A percentile compares a stretch with the other conserved stretches of the same genome.
These are phyloP conservation scores for Engystomops pustulosus DNA, from an alignment of 2,113 vertebrate species.

Conservation along the genomic window DNA sequence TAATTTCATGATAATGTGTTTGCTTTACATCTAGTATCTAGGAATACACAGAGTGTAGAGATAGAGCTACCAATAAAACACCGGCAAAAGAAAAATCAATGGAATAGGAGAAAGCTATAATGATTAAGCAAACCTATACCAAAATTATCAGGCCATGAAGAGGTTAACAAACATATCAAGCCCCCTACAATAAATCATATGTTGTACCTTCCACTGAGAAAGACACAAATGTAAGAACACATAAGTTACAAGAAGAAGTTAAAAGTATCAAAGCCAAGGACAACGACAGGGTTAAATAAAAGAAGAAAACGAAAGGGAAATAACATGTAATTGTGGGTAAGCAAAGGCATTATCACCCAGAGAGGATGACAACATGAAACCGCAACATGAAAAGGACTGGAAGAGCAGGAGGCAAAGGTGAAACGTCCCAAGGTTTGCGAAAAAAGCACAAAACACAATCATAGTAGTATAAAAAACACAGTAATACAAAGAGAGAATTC, in stretches of 20 bases:
- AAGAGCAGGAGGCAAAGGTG: background rate
- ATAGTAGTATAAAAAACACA: background rate
- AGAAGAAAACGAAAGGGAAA: background rate
- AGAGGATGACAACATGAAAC: background rate
- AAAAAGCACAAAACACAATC: background rate
- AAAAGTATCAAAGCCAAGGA: background rate
- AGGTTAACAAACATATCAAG: too few species aligned
- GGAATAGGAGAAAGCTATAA: too few species aligned
- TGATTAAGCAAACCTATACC: too few species aligned
- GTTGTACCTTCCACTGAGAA: background rate
- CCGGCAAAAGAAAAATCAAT: too few species aligned
- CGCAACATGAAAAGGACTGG: background rate
- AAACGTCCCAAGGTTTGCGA: background rate
- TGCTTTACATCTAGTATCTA: too few species aligned
- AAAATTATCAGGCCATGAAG: too few species aligned
- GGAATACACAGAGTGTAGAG: too few species aligned
- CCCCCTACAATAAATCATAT: background rate
- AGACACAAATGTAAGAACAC: background rate
- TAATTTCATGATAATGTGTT: too few species aligned
- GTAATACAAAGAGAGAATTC: background rate
- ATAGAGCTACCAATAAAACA: too few species aligned
- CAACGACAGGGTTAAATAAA: background rate
- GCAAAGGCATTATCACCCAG: background rate
- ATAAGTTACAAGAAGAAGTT: too few species aligned
- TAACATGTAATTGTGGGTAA: background rate